Conservation (phyloP, 2,113 vertebrate species). For the Paratilapia polleni region DNA sequence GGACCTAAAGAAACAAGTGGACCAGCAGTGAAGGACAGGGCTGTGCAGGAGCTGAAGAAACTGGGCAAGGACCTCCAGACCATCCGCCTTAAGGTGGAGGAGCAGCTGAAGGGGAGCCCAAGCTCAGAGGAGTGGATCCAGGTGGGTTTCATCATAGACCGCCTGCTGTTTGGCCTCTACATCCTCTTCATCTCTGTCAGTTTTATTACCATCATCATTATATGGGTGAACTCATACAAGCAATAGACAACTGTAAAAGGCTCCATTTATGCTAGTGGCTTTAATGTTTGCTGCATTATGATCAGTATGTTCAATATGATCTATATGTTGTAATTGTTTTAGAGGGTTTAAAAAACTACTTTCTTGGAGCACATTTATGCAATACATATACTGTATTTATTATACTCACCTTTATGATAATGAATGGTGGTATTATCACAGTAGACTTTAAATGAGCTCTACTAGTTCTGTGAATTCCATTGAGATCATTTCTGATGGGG, state of each 20-base stretch:
- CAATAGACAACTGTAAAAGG: background rate
- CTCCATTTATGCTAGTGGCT: slow-evolving; percentile 7
- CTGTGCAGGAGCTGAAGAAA: slow-evolving; percentile 63
- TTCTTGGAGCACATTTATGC: background rate
- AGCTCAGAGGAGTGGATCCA: slow-evolving; percentile 74
- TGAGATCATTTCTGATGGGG: background rate
- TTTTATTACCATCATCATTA: slow-evolving; percentile 74
- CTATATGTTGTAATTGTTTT: background rate
- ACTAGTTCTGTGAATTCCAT: no score
- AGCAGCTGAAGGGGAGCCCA: slow-evolving; percentile 32
- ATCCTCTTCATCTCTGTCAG: slow-evolving; percentile 76
- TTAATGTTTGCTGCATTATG: background rate
- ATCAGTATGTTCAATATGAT: no score
- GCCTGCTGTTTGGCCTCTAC: slow-evolving; percentile 78
- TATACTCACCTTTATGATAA: background rate
- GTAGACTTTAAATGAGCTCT: no score
- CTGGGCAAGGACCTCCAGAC: slow-evolving; percentile 61
- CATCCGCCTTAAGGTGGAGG: slow-evolving; percentile 67
- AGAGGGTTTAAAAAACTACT: background rate
- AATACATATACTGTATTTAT: background rate
- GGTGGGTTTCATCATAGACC: slow-evolving; percentile 79
- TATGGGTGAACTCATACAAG: slow-evolving; percentile 65
- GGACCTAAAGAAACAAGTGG: background rate
- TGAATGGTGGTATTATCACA: no score
- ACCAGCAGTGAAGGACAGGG: background rate